Evolutionary conservation across 2,113 vertebrate genomes (phyloP).

Genomic region (Pelecanus crispus): DNA sequence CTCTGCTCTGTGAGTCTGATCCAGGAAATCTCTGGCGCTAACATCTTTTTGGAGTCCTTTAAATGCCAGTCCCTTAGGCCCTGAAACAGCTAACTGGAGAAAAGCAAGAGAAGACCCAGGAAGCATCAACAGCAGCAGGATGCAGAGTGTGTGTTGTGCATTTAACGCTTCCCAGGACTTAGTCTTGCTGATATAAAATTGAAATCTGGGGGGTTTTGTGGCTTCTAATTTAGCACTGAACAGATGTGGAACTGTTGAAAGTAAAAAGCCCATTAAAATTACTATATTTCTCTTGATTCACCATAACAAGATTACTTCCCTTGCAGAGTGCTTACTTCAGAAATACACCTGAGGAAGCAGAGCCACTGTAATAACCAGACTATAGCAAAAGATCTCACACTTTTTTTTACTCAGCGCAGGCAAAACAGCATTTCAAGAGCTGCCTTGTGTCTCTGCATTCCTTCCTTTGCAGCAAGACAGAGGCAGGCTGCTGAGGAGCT

Average conservation of each 20-base stretch:
- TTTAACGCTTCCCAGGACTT: neutral
- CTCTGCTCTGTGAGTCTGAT: neutral
- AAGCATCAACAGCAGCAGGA: neutral
- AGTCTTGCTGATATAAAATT: constrained; percentile 3
- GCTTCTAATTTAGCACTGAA: constrained; percentile 6
- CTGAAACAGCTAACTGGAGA: neutral
- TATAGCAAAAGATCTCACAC: neutral
- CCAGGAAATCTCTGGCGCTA: neutral
- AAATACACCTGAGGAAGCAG: neutral
- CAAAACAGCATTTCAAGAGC: neutral
- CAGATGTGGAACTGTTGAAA: neutral
- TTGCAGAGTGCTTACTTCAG: neutral
- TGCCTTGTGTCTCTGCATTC: neutral
- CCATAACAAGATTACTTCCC: neutral
- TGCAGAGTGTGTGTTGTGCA: neutral
- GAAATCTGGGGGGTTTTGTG: neutral
- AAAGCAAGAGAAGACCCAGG: neutral
- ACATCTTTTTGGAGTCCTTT: neutral
- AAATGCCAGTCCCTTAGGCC: neutral
- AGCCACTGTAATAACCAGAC: neutral
- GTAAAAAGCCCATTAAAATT: constrained; percentile 30
- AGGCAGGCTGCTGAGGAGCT: neutral
- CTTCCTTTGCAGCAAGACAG: neutral
- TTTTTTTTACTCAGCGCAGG: neutral
- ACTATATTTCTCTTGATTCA: neutral